Percentiles rank a stretch among this genome's conserved stretches.
These are phyloP conservation scores for Loriculus beryllinus DNA, from an alignment of 2,797 vertebrate genomes.

Conservation along the genomic window DNA sequence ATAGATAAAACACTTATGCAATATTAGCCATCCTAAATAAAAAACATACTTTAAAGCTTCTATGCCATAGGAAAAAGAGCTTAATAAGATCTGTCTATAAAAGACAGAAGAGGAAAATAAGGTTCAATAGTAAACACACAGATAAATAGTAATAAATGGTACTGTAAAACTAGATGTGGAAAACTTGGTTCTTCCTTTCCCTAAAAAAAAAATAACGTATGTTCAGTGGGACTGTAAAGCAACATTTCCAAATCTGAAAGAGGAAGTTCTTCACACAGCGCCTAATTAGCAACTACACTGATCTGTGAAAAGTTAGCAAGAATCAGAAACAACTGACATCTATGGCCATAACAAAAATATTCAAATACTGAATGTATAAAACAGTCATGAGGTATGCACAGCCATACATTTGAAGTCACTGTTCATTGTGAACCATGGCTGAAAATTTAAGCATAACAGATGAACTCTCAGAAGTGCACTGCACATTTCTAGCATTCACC, in stretches of 20 bases:
- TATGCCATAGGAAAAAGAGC: neutral
- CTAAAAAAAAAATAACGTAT: neutral
- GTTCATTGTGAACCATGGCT: neutral
- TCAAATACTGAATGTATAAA: neutral
- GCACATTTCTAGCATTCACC: neutral
- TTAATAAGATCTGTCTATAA: neutral
- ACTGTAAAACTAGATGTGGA: neutral
- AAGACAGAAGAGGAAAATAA: conserved; percentile 7
- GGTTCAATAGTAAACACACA: neutral
- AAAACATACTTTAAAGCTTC: neutral
- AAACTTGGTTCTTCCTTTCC: neutral
- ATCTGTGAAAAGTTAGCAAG: neutral
- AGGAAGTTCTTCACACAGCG: neutral
- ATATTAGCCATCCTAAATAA: neutral
- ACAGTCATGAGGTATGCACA: neutral
- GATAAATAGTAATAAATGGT: neutral
- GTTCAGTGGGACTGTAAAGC: neutral
- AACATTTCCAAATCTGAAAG: neutral
- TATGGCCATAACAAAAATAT: neutral
- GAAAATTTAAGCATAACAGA: neutral
- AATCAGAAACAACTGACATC: neutral
- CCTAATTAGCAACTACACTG: neutral
- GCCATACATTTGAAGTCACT: neutral
- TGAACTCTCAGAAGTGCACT: neutral
- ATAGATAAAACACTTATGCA: neutral